Conservation (phyloP, 1,140 invertebrate species). For the Episyrphus balteatus region DNA sequence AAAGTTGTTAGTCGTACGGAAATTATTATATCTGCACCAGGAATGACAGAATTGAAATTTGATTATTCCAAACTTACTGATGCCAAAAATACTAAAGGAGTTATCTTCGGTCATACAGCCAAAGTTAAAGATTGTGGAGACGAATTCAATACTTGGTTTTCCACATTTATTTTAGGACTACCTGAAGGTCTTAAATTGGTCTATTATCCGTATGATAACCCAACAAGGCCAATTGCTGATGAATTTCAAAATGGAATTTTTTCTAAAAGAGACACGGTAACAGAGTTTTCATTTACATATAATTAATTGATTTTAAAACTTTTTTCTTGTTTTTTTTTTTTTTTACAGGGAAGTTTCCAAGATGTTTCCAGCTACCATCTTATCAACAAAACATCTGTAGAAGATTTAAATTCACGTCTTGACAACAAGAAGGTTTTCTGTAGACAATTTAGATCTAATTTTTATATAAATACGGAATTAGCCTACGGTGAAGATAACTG, state of each 20-base stretch:
- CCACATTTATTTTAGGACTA: constrained; percentile 43
- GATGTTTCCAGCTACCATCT: constrained; percentile 29
- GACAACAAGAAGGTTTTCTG: constrained; percentile 9
- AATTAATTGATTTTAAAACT: neutral
- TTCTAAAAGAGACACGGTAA: neutral
- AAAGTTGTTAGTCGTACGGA: constrained; percentile 29
- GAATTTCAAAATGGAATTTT: constrained; percentile 14
- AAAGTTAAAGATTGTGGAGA: constrained; percentile 45
- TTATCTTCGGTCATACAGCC: constrained; percentile 40
- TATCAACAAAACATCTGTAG: constrained; percentile 24
- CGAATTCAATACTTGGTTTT: constrained; percentile 49
- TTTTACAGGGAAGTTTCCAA: constrained; percentile 24
- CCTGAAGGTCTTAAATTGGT: constrained; percentile 45
- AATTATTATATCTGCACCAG: constrained; percentile 35
- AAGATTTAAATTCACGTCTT: constrained; percentile 28
- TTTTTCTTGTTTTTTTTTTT: neutral
- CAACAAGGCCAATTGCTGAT: constrained; percentile 34
- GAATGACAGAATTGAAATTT: constrained; percentile 40
- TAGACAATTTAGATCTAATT: constrained; percentile 35
- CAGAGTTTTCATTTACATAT: neutral
- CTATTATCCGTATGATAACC: constrained; percentile 43
- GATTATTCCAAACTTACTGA: constrained; percentile 26
- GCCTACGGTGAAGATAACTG: constrained; percentile 37
- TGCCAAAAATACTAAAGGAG: constrained; percentile 25
- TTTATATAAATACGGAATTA: constrained; percentile 21